Percentiles rank a stretch among this genome's conserved stretches.
Conservation (phyloP, 2,113 vertebrate species). For the Pseudonaja textilis region DNA sequence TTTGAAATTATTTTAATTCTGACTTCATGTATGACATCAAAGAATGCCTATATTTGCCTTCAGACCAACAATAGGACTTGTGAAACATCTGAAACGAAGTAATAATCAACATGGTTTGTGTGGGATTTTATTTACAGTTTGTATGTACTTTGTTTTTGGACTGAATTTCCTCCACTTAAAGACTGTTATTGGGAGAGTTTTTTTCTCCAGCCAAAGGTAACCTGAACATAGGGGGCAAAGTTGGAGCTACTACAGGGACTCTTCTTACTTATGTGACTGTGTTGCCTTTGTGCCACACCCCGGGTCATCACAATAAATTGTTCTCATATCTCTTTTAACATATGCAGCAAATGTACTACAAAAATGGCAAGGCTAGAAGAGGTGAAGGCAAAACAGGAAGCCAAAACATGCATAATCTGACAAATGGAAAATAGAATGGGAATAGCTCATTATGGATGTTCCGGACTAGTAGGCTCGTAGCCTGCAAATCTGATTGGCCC, state of each 20-base stretch:
- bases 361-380: background rate
- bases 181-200: too few relatives aligned
- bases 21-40: background rate
- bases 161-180: too few relatives aligned
- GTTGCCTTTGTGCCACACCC: too few relatives aligned
- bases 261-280: too few relatives aligned
- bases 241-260: too few relatives aligned
- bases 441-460: background rate
- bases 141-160: too few relatives aligned
- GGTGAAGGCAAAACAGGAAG: background rate
- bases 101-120: background rate
- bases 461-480: too few relatives aligned
- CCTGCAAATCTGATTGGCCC: too few relatives aligned
- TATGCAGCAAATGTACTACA: background rate
- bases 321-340: background rate
- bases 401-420: background rate
- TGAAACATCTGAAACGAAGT: background rate
- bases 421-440: background rate
- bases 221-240: too few relatives aligned
- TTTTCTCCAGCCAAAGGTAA: too few relatives aligned
- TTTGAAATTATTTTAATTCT: background rate
- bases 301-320: background rate
- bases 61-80: background rate
- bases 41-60: background rate
- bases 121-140: too few relatives aligned